phyloP scores from a whole-genome alignment of 2,888 invertebrate genomes.

The Limnephilus marmoratus region DNA sequence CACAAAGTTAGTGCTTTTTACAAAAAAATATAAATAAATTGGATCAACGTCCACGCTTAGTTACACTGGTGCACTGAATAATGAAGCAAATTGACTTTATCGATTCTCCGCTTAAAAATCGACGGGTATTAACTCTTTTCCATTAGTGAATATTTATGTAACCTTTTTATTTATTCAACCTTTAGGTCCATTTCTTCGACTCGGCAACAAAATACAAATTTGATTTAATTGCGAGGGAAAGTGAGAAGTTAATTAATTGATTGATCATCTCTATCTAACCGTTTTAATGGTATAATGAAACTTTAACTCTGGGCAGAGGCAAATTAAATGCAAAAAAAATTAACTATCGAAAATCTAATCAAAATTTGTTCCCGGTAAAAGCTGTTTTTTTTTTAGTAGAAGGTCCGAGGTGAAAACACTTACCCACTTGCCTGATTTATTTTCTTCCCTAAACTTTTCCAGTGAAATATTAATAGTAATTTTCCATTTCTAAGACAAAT shows the following conservation, averaged over 20 bases:
- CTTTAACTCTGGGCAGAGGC: neutral
- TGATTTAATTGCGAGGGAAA: neutral
- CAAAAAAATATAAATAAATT: neutral
- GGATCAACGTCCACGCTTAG: neutral
- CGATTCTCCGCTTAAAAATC: neutral
- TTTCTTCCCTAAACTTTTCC: too few species aligned
- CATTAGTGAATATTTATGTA: neutral
- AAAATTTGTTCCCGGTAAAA: neutral
- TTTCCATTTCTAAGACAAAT: neutral
- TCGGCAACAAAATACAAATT: neutral
- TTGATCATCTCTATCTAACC: neutral
- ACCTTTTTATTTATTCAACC: neutral
- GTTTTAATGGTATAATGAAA: neutral
- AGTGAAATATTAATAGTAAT: too few species aligned
- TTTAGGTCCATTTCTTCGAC: neutral
- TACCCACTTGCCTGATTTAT: too few species aligned
- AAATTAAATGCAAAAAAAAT: neutral
- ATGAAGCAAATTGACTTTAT: neutral
- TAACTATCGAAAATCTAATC: neutral
- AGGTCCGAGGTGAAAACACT: neutral
- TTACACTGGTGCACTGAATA: neutral
- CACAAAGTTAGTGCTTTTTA: too few species aligned
- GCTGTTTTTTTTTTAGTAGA: neutral
- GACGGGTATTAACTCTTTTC: neutral
- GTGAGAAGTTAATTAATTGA: neutral